Evolutionary conservation across 2,113 vertebrate species (phyloP).

Genomic region (Perca fluviatilis): DNA sequence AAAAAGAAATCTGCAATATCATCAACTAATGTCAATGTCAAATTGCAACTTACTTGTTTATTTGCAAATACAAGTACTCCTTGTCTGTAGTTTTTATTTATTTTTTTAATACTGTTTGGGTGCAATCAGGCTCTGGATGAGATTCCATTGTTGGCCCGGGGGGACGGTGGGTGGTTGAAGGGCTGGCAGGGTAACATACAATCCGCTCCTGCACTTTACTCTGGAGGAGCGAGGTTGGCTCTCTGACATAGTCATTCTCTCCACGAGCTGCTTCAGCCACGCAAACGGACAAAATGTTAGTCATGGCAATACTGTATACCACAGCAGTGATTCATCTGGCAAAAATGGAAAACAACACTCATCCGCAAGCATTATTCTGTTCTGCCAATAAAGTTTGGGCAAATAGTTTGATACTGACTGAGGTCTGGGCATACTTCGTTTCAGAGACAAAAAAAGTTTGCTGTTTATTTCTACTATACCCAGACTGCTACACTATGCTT

Average conservation of each 20-base stretch:
- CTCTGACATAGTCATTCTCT: conserved; percentile 45
- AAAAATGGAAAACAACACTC: conserved; percentile 36
- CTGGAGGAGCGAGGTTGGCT: conserved; percentile 27
- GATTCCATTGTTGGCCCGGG: conserved; percentile 10
- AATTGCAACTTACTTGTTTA: not conserved
- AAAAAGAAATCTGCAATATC: not conserved
- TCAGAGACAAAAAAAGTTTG: conserved; percentile 6
- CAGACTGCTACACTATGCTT: not conserved
- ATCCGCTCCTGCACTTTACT: conserved; percentile 28
- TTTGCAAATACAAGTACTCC: not conserved
- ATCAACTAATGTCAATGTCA: not conserved
- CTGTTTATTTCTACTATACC: not conserved
- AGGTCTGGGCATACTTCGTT: conserved; percentile 10
- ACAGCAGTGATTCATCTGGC: conserved; percentile 48
- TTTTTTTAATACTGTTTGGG: not conserved
- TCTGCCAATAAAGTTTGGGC: conserved; percentile 36
- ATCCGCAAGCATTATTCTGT: conserved; percentile 8
- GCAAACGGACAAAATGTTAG: conserved; percentile 25
- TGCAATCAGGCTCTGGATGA: conserved; percentile 6
- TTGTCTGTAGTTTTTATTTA: not conserved
- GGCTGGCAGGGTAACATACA: conserved; percentile 24
- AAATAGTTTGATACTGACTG: conserved; percentile 22
- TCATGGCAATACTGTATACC: conserved; percentile 26
- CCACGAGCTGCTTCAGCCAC: conserved; percentile 35
- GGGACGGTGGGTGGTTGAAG: not conserved